Percentiles rank a stretch among this genome's conserved stretches.
These are phyloP conservation scores for Dyspetes luteomarginatus DNA, from an alignment of 2,888 invertebrate genomes.

Conservation along the genomic window DNA sequence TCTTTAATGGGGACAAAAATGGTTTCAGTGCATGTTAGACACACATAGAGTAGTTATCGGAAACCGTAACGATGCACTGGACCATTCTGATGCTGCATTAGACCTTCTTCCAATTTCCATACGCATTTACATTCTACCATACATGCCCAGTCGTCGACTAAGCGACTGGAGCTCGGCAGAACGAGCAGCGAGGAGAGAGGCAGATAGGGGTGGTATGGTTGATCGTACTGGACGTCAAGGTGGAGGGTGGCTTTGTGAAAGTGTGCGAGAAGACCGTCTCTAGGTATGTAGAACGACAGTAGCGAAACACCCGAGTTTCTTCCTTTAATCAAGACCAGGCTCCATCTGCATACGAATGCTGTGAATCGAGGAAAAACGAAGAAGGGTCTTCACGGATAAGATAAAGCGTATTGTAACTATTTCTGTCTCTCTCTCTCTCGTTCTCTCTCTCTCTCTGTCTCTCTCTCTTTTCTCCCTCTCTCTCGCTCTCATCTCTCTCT, in stretches of 20 bases:
- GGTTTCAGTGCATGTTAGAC: slow-evolving; percentile 31
- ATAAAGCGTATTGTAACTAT: no score
- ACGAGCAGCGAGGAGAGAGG: not conserved
- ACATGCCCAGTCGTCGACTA: slow-evolving; percentile 50
- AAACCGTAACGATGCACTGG: slow-evolving; percentile 43
- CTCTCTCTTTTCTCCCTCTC: slow-evolving; percentile 39
- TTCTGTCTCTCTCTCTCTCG: no score
- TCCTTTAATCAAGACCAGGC: slow-evolving; percentile 72
- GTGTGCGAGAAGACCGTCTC: not conserved
- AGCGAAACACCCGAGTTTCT: slow-evolving; percentile 65
- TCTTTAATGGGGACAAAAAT: slow-evolving; percentile 33
- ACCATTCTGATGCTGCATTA: slow-evolving; percentile 62
- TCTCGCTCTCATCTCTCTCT: slow-evolving; percentile 33
- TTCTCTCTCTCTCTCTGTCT: slow-evolving; percentile 10
- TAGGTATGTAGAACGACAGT: slow-evolving; percentile 30
- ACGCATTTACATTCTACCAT: slow-evolving; percentile 65
- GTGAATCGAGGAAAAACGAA: slow-evolving; percentile 20
- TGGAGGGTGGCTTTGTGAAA: not conserved
- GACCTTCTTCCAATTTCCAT: slow-evolving; percentile 58
- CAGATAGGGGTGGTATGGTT: not conserved
- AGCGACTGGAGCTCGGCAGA: slow-evolving; percentile 4
- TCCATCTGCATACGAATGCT: slow-evolving; percentile 74
- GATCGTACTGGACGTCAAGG: not conserved
- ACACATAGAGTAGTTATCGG: slow-evolving; percentile 43
- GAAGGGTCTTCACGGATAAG: not conserved